Percentiles rank a stretch among this genome's conserved stretches.
These are phyloP conservation scores for Python bivittatus DNA, from an alignment of 2,113 vertebrate species.

Conservation along the genomic window DNA sequence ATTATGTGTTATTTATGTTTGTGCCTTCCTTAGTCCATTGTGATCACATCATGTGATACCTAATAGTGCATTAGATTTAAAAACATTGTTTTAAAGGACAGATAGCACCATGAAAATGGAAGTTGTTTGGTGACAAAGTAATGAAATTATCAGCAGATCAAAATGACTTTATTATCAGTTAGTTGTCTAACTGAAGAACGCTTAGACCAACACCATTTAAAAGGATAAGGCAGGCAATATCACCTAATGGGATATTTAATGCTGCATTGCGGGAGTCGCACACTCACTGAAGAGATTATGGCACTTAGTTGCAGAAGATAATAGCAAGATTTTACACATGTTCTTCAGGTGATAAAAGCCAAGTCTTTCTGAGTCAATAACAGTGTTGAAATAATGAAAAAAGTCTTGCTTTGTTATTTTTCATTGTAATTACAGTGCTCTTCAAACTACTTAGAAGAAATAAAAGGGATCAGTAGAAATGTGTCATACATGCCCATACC, in stretches of 20 bases:
- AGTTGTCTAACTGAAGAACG: conserved; percentile 1
- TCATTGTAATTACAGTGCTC: neutral
- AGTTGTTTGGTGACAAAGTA: neutral
- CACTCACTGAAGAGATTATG: conserved; percentile 20
- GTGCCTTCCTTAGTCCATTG: neutral
- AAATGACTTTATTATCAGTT: conserved; percentile 14
- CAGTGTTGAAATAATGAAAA: conserved; percentile 15
- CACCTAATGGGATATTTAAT: conserved; percentile 18
- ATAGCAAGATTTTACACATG: conserved; percentile 18
- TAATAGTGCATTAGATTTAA: conserved; percentile 9
- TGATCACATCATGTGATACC: neutral
- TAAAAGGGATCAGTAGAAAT: neutral
- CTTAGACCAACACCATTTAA: conserved; percentile 20
- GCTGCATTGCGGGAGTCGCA: neutral
- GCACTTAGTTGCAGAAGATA: conserved; percentile 7
- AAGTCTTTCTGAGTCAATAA: neutral
- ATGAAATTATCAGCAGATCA: neutral
- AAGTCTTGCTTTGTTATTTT: neutral
- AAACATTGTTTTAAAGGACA: conserved; percentile 15
- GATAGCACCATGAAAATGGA: neutral
- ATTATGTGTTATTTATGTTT: neutral
- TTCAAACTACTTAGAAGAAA: neutral
- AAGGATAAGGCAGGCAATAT: neutral
- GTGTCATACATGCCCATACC: neutral
- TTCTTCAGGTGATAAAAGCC: conserved; percentile 15